Conservation (phyloP, 2,888 invertebrate species). For the Aleiodes testaceus region DNA sequence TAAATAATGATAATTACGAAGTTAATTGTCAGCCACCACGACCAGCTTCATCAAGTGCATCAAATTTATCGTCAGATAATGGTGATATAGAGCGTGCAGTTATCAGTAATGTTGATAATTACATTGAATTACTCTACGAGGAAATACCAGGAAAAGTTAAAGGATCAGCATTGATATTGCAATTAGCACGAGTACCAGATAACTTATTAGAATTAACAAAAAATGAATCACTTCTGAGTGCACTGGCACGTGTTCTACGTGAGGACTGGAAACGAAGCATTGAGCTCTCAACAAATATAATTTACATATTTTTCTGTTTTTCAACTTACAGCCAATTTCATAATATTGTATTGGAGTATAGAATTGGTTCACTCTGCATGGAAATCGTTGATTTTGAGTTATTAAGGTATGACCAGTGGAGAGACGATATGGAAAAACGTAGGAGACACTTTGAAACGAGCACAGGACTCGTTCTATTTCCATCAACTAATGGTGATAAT, state of each 20-base stretch:
- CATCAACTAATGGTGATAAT: slow-evolving; percentile 59
- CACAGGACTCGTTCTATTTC: slow-evolving; percentile 67
- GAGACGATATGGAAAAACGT: slow-evolving; percentile 80
- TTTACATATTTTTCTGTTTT: slow-evolving; percentile 97
- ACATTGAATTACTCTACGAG: slow-evolving; percentile 97
- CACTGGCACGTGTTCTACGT: slow-evolving; percentile 93
- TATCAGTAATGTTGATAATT: slow-evolving; percentile 91
- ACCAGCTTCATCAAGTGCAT: slow-evolving; percentile 62
- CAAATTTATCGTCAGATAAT: slow-evolving; percentile 60
- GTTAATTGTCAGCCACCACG: slow-evolving; percentile 60
- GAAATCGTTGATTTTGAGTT: slow-evolving; percentile 97
- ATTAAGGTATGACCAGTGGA: slow-evolving; percentile 94
- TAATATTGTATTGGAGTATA: slow-evolving; percentile 93
- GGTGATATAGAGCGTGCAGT: slow-evolving; percentile 77
- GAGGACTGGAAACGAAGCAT: slow-evolving; percentile 99
- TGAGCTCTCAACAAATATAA: slow-evolving; percentile 96
- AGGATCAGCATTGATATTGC: slow-evolving; percentile 92
- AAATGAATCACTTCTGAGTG: slow-evolving; percentile 97
- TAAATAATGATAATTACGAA: slow-evolving; percentile 60
- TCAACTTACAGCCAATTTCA: slow-evolving; percentile 97
- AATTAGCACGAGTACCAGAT: slow-evolving; percentile 93
- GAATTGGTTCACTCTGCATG: slow-evolving; percentile 97
- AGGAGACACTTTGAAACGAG: slow-evolving; percentile 72
- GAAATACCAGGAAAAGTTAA: slow-evolving; percentile 93
- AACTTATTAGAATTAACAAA: slow-evolving; percentile 94